Base-by-base conservation (phyloP, 2,888 invertebrate species). In the Phlogophora meticulosa region DNA sequence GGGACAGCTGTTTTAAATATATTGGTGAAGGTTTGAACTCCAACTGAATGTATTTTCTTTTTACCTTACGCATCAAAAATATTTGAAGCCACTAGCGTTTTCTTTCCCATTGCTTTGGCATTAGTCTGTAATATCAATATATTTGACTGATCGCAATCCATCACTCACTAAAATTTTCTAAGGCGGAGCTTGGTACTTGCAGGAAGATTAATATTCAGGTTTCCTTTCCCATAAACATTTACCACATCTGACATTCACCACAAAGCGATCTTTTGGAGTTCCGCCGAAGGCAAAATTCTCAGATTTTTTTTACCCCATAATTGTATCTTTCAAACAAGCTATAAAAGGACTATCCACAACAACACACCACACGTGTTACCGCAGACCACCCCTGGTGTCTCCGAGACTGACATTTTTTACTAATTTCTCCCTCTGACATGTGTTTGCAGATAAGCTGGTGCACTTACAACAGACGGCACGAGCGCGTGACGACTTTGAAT, bases 381-480 rank as follows among this genome's bases (percentile, higher is more conserved):
- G 81, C 67, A 82, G 90, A 88, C 89, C 90, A 90, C 94, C 94
- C 90, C 74, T 77, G 87, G 85, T 81, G 81, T 70, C 89, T 85
- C 79, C 78, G 17, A 76, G 52, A 65, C 75, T 55, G 67, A 61
- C 51, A 65, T 85, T 90, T 90, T 91, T 93, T 90, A 85, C 85
- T 87, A 88, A 91, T 91, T 90, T 89, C 87, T 86, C 80, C 72
- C 77, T 78, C 77, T 81, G 90, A 93, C 94, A 94, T 90, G 91
- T 94, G 94, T 90, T 91, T 90, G 89, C 91, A 90, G 93, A 93
- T 92, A 92, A 87, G 83, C 78, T 40, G 48, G 45, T 11, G 0
- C 60, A 32, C 85, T 92, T 87, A 84, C 7, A 76, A 0, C 0
- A 1, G 17, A 81, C 91, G 91, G 76, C 7, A 85, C 90, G 92